Evolutionary conservation across 2,888 invertebrate species (phyloP).

Genomic region (Hypomecis atomaria): DNA sequence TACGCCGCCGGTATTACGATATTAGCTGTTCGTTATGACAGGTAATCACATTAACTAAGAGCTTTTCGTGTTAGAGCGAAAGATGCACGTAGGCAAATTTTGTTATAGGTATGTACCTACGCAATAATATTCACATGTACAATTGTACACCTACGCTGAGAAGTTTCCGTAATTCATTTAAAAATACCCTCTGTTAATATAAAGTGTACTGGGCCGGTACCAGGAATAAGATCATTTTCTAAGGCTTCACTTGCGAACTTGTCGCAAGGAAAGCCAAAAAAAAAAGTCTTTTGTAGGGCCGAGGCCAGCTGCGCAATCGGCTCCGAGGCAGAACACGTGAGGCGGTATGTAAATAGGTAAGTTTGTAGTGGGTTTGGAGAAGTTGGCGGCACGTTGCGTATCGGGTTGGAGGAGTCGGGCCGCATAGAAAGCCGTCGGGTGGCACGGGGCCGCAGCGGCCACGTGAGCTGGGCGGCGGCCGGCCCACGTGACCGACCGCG

Average conservation of each 20-base stretch:
- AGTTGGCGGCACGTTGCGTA: slow-evolving; percentile 69
- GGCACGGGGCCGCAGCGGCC: slow-evolving; percentile 37
- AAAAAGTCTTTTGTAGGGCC: slow-evolving; percentile 48
- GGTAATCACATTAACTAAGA: slow-evolving; percentile 38
- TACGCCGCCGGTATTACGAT: slow-evolving; percentile 23
- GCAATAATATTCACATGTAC: background rate
- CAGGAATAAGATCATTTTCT: slow-evolving; percentile 32
- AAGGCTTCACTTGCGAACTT: slow-evolving; percentile 51
- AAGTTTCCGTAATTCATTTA: background rate
- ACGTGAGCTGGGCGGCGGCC: slow-evolving; percentile 50
- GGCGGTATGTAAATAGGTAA: slow-evolving; percentile 54
- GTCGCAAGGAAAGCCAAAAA: slow-evolving; percentile 54
- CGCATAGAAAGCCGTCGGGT: slow-evolving; percentile 63
- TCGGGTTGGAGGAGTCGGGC: slow-evolving; percentile 63
- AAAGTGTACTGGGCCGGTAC: slow-evolving; percentile 4
- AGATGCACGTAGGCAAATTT: slow-evolving; percentile 20
- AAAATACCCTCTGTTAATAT: slow-evolving; percentile 5
- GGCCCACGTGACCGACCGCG: slow-evolving; percentile 32
- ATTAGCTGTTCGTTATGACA: slow-evolving; percentile 36
- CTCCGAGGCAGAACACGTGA: slow-evolving; percentile 69
- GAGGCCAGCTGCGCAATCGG: slow-evolving; percentile 55
- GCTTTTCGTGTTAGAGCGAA: slow-evolving; percentile 22
- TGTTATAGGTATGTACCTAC: slow-evolving; percentile 4
- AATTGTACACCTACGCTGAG: background rate
- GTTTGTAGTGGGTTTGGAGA: slow-evolving; percentile 67